phyloP scores from a whole-genome alignment of 2,113 vertebrate genomes.

The Paracanthobrama guichenoti region DNA sequence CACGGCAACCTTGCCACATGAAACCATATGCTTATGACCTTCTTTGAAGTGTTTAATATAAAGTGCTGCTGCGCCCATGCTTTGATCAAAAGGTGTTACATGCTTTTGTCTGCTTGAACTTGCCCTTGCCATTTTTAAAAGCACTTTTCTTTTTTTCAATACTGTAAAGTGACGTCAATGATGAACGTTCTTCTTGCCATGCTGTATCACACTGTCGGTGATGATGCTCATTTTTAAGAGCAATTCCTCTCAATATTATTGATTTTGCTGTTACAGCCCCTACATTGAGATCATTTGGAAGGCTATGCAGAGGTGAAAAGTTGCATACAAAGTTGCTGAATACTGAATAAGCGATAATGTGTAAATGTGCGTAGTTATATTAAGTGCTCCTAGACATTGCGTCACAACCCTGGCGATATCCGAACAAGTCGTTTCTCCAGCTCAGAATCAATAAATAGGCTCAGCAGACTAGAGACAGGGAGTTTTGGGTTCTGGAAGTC shows the following conservation, averaged over 20 bases:
- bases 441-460: background rate
- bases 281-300: background rate
- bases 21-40: background rate
- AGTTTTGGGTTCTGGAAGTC: background rate
- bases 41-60: conserved; percentile 1
- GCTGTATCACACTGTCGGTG: background rate
- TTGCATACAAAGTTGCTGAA: background rate
- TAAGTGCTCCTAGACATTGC: background rate
- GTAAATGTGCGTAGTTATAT: background rate
- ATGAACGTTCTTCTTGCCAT: background rate
- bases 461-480: background rate
- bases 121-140: background rate
- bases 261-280: background rate
- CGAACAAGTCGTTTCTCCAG: background rate
- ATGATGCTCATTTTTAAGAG: background rate
- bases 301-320: background rate
- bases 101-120: too few relatives aligned
- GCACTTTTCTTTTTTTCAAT: background rate
- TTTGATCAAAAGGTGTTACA: background rate
- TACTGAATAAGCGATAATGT: background rate
- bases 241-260: background rate
- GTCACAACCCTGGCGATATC: background rate
- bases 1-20: background rate
- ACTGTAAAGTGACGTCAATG: background rate
- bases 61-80: background rate